Conservation (phyloP, 2,113 vertebrate species). For the Chaenogobius annularis region DNA sequence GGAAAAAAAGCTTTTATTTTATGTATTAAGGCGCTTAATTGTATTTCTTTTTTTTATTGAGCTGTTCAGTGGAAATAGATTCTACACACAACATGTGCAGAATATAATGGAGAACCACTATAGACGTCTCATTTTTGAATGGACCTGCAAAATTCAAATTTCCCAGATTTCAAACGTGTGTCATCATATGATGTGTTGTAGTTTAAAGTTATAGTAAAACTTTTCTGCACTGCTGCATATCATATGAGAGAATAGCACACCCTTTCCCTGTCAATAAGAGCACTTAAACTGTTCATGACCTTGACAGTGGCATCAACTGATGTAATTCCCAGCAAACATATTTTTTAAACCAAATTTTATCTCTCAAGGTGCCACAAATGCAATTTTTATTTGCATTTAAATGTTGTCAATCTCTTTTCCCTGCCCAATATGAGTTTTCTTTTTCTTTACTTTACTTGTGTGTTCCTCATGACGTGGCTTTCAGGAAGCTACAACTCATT, state of each 20-base stretch:
- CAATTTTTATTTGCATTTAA: slow-evolving; percentile 42
- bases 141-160: slow-evolving; percentile 6
- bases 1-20: background rate
- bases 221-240: slow-evolving; percentile 7
- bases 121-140: background rate
- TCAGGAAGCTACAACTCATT: slow-evolving; percentile 40
- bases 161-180: slow-evolving; percentile 9
- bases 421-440: slow-evolving; percentile 1
- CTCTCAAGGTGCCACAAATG: slow-evolving; percentile 1
- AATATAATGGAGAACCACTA: background rate
- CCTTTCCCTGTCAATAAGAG: background rate
- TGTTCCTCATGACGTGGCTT: slow-evolving; percentile 35
- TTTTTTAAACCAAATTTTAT: slow-evolving; percentile 5
- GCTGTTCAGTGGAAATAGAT: background rate
- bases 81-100: background rate
- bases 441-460: slow-evolving; percentile 32
- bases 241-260: slow-evolving; percentile 3
- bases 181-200: slow-evolving; percentile 3
- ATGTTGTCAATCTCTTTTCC: slow-evolving; percentile 26
- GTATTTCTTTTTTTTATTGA: background rate
- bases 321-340: slow-evolving; percentile 25
- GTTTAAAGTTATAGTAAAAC: background rate
- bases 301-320: slow-evolving; percentile 35
- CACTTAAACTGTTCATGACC: slow-evolving; percentile 34
- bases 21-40: background rate